phyloP scores from a whole-genome alignment of 2,888 invertebrate species.

The Heliconius charithonia region DNA sequence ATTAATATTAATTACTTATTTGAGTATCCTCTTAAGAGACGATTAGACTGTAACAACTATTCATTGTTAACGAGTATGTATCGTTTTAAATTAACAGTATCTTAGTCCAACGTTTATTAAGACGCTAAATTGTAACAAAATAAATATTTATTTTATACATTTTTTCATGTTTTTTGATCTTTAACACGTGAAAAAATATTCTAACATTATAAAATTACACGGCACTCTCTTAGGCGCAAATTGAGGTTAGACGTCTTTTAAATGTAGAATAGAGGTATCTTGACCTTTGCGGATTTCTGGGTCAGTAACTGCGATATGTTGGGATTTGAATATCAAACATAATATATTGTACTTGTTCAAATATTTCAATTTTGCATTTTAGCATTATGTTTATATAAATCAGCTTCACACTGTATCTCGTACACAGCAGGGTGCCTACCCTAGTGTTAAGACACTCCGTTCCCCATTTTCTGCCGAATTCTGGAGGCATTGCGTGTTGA shows the following conservation, averaged over 20 bases:
- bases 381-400: not conserved
- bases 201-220: conserved; percentile 8
- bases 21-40: too few species aligned
- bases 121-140: not conserved
- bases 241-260: conserved; percentile 18
- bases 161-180: not conserved
- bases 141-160: not conserved
- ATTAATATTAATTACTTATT: too few species aligned
- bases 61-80: too few species aligned
- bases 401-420: too few species aligned
- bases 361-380: not conserved
- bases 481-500: too few species aligned
- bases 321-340: not conserved
- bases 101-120: not conserved
- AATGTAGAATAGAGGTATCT: conserved; percentile 14
- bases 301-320: conserved; percentile 14
- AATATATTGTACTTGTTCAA: not conserved
- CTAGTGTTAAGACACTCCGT: too few species aligned
- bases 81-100: too few species aligned
- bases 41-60: too few species aligned
- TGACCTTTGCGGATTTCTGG: conserved; percentile 24
- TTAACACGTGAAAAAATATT: not conserved
- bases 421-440: too few species aligned
- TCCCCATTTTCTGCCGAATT: too few species aligned
- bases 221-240: not conserved